A percentile compares a stretch with the other conserved stretches of the same genome.
Conservation (phyloP, 2,888 invertebrate genomes). For the Habrosyne pyritoides region DNA sequence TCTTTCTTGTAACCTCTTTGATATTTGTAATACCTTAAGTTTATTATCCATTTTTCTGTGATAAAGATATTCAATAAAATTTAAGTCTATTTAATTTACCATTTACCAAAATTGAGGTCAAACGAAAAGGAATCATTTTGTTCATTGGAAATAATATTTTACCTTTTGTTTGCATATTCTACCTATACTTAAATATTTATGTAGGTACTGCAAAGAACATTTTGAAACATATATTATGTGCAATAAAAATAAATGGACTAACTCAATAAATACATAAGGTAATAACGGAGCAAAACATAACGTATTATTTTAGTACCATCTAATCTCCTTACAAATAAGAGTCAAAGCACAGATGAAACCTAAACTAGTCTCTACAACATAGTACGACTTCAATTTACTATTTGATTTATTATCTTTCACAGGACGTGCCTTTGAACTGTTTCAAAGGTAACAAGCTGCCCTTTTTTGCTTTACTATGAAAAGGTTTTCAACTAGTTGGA, state of each 20-base stretch:
- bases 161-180: too few species aligned
- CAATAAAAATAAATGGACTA: too few species aligned
- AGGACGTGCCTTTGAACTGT: not conserved
- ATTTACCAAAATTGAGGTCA: not conserved
- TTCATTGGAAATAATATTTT: not conserved
- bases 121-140: not conserved
- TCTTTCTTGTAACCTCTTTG: not conserved
- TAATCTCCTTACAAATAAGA: not conserved
- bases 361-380: not conserved
- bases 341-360: not conserved
- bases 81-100: not conserved
- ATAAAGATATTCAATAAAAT: not conserved
- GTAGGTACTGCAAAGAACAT: too few species aligned
- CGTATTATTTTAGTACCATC: not conserved
- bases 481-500: not conserved
- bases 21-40: not conserved
- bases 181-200: too few species aligned
- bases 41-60: not conserved
- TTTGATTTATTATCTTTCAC: not conserved
- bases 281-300: too few species aligned
- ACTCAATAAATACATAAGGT: too few species aligned
- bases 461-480: not conserved
- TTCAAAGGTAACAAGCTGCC: slow-evolving; percentile 1
- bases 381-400: not conserved
- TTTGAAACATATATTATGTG: too few species aligned